A percentile compares a stretch with the other conserved stretches of the same genome.
phyloP scores from a whole-genome alignment of 2,888 invertebrate genomes.

The Meiosimyza decipiens region DNA sequence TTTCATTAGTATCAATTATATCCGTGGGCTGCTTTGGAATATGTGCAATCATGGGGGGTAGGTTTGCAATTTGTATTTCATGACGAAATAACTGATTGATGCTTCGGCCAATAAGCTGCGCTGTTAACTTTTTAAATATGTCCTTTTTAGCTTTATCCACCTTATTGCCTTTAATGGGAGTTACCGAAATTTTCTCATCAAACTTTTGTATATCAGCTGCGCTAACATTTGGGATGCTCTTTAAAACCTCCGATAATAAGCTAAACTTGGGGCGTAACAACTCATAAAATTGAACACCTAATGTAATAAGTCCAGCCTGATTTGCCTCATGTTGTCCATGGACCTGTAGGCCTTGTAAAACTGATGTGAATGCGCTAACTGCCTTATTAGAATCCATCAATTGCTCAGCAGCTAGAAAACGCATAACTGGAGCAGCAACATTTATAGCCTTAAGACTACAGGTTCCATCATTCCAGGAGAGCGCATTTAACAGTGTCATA shows the following conservation, averaged over 20 bases:
- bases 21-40: conserved; percentile 44
- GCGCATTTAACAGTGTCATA: conserved; percentile 72
- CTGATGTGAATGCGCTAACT: conserved; percentile 79
- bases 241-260: conserved; percentile 73
- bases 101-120: conserved; percentile 84
- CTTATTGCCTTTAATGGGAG: conserved; percentile 78
- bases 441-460: conserved; percentile 84
- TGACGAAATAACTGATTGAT: conserved; percentile 89
- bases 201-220: conserved; percentile 83
- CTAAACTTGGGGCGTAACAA: conserved; percentile 81
- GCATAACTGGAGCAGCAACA: conserved; percentile 78
- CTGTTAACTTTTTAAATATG: conserved; percentile 88
- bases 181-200: conserved; percentile 82
- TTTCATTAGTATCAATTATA: conserved; percentile 61
- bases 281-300: conserved; percentile 89
- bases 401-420: conserved; percentile 74
- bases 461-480: conserved; percentile 89
- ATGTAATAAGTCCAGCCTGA: conserved; percentile 80
- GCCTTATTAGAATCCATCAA: conserved; percentile 76
- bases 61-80: conserved; percentile 85
- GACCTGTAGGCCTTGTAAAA: conserved; percentile 82
- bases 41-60: conserved; percentile 74
- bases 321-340: conserved; percentile 93
- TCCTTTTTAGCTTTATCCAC: conserved; percentile 92
- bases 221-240: conserved; percentile 86